A percentile compares a stretch with the other conserved stretches of the same genome.
Evolutionary conservation across 2,113 vertebrate species (phyloP).

Genomic region (Gasterosteus aculeatus): DNA sequence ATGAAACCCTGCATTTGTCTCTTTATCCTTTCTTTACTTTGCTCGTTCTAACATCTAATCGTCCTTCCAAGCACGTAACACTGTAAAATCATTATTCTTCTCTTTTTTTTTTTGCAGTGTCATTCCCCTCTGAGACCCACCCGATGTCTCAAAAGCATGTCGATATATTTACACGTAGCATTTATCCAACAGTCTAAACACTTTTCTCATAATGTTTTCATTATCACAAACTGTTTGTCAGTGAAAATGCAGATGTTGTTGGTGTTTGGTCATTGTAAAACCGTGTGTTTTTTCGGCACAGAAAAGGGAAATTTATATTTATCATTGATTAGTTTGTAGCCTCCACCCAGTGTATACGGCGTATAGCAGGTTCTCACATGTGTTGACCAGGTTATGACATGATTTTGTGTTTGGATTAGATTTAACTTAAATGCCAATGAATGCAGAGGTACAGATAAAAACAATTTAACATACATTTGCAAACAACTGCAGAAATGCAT

Average conservation of each 20-base stretch:
- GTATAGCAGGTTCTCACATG: too few species aligned
- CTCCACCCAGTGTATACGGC: too few species aligned
- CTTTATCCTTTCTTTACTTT: conserved; percentile 22
- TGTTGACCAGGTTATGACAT: too few species aligned
- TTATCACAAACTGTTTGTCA: background rate
- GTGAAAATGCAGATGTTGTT: background rate
- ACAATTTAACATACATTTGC: background rate
- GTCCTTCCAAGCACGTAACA: conserved; percentile 55
- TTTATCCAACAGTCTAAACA: conserved; percentile 12
- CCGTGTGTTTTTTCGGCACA: background rate
- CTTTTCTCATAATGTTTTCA: background rate
- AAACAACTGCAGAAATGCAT: background rate
- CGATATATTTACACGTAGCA: conserved; percentile 29
- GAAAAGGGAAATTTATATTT: background rate
- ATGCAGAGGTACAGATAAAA: background rate
- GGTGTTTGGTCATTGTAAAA: background rate
- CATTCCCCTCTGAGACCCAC: conserved; percentile 47
- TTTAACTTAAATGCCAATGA: too few species aligned
- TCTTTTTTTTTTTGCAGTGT: conserved; percentile 38
- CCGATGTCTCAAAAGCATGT: conserved; percentile 22
- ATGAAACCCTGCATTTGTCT: conserved; percentile 40
- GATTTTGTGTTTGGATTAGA: too few species aligned
- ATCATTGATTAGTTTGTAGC: background rate
- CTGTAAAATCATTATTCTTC: conserved; percentile 64
- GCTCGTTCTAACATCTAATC: conserved; percentile 52